Evolutionary conservation across 2,113 vertebrate genomes (phyloP), one percentile per base, ranked within the genome.

Genomic region (Larimichthys polyactis): DNA sequence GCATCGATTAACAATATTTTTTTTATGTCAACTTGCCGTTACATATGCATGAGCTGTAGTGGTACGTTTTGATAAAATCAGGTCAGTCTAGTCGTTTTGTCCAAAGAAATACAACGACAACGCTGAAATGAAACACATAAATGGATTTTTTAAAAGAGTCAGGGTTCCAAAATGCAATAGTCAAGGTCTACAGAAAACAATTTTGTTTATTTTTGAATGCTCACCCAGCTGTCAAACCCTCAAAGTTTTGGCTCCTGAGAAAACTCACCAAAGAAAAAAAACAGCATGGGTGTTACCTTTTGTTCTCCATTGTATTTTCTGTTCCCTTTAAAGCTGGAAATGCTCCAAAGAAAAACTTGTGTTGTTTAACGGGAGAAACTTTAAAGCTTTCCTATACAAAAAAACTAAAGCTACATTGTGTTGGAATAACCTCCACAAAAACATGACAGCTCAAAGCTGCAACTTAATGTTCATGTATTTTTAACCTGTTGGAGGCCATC

Each of bases 241-340:
- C 12, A 78, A 54, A 49, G n/a, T 76, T 84, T 48, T 0, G 70
- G 15, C n/a, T 71, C 58, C 24, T 14, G 36, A 57, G 20, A 74
- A 75, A 40, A 81, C 63, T 55, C 43, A 55, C 36, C 17, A 59
- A 71, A 77, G 58, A 44, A 60, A 58, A 7, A 58, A 16, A 7
- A 27, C 63, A 57, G 60, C 68, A 16, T 5, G 0, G 22, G 69
- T 27, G 48, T 70, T 59, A 54, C n/a, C 17, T 20, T 55, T 24
- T 29, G 2, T 12, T 64, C 69, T 11, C 55, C 29, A 36, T 36
- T 5, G 3, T 72, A 32, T 32, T 32, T 55, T 43, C 46, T 60
- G 4, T 49, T 75, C 32, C 59, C 59, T 89, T 80, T 57, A 65
- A 69, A 82, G 71, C 40, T 63, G 22, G 46, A 74, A 63, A 54